These are phyloP conservation scores for Rhynchopsitta pachyrhyncha DNA, from an alignment of 2,113 vertebrate species.

Conservation along the genomic window DNA sequence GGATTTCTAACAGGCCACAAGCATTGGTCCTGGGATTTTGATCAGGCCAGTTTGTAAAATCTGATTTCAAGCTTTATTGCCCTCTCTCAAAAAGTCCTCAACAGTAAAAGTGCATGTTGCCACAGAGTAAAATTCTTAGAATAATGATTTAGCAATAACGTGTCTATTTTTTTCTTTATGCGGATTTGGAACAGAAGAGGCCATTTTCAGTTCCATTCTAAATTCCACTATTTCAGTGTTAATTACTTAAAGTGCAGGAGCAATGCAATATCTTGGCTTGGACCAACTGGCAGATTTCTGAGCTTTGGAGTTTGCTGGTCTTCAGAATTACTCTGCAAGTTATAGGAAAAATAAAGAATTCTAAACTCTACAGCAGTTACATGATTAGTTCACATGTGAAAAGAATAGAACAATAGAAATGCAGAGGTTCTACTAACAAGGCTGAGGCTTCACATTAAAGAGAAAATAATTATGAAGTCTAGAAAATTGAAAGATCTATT, in stretches of 20 bases:
- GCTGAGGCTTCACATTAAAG: background rate
- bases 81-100: background rate
- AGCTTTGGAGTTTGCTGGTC: background rate
- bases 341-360: background rate
- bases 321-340: background rate
- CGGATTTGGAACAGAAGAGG: background rate
- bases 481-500: background rate
- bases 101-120: background rate
- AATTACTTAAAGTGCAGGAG: background rate
- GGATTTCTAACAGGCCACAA: background rate
- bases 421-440: background rate
- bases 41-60: background rate
- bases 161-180: background rate
- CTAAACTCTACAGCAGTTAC: background rate
- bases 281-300: conserved; percentile 13
- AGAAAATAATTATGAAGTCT: background rate
- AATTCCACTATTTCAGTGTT: background rate
- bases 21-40: background rate
- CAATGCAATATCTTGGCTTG: background rate
- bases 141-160: background rate
- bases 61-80: background rate
- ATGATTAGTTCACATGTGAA: background rate
- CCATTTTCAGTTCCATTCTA: background rate
- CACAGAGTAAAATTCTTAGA: background rate
- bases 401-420: background rate